These are phyloP conservation scores for Brachyptera putata DNA, from an alignment of 2,888 invertebrate species.

Conservation along the genomic window DNA sequence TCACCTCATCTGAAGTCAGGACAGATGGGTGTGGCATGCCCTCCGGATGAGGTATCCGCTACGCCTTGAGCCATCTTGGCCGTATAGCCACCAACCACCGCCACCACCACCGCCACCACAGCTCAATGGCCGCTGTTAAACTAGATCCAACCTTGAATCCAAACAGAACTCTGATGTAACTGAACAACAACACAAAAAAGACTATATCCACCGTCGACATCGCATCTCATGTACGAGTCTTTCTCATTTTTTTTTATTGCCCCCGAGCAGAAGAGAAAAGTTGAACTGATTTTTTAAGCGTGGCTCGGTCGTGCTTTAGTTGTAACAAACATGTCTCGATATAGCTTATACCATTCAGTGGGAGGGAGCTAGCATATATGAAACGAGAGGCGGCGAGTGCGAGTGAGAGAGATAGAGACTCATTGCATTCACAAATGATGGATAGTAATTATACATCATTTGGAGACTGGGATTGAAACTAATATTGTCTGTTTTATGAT, in stretches of 20 bases:
- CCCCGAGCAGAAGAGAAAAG: slow-evolving; percentile 10
- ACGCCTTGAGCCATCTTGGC: slow-evolving; percentile 14
- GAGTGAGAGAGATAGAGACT: not conserved
- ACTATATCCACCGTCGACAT: slow-evolving; percentile 13
- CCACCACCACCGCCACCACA: not conserved
- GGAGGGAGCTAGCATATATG: not conserved
- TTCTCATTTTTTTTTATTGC: not conserved
- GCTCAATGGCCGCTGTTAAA: slow-evolving; percentile 21
- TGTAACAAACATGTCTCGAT: slow-evolving; percentile 6
- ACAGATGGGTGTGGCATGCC: slow-evolving; percentile 20
- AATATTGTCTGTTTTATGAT: too few relatives aligned
- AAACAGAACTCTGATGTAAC: slow-evolving; percentile 15
- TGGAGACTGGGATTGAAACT: too few relatives aligned
- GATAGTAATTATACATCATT: too few relatives aligned
- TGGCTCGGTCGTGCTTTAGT: slow-evolving; percentile 18
- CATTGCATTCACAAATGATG: not conserved
- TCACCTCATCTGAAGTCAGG: not conserved
- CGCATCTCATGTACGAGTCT: slow-evolving; percentile 14
- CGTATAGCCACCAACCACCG: not conserved
- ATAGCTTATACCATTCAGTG: not conserved
- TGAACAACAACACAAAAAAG: slow-evolving; percentile 1
- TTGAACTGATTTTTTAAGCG: slow-evolving; percentile 19
- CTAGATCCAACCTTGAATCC: slow-evolving; percentile 21
- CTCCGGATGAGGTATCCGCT: slow-evolving; percentile 18
- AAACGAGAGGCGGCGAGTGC: too few relatives aligned